Evolutionary conservation across 2,113 vertebrate genomes (phyloP), one percentile per base, ranked within the genome.

Genomic region (Ctenomys sociabilis): DNA sequence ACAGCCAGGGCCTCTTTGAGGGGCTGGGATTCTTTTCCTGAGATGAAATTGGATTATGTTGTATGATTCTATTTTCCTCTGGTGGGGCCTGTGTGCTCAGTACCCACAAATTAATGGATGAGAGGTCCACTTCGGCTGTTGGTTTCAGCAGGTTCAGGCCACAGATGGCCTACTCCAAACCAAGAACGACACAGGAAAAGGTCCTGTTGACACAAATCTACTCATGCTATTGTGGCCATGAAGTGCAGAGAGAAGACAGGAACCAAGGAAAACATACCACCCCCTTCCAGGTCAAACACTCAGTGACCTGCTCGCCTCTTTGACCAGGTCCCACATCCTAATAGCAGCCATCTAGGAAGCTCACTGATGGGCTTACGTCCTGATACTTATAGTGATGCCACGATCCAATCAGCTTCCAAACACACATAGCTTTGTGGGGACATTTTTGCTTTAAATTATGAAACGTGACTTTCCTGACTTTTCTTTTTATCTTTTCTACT

Each of bases 1-100:
- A 70, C 30, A 3, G 4, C 43, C 45, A 81, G 0, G 30, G 17
- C 0, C 9, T 30, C 13, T 8, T 28, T 81, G 7, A 0, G 22
- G 11, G 22, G 6, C 9, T 57, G 17, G 30, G 14, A 72, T 57
- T 73, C 30, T 77, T 10, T 40, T 13, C 4, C 9, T 57, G 68
- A 75, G 5, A 5, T 61, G 3, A 35, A 11, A 4, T 5, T 91
- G 4, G 75, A 32, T 61, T 32, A 45, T 24, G 19, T 88, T 73
- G 6, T 24, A 5, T 78, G 59, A 37, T 32, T 52, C 40, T 7
- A 10, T 21, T 12, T 22, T 73, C 70, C 70, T 24, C 7, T 11
- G 70, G 37, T 17, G 37, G n/a, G 8, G n/a, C 22, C 17, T 40
- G 40, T 1, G 3, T 24, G 4, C 37, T 9, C n/a, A 77, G 3